Base-by-base conservation (phyloP, 2,113 vertebrate species). In the Entomyzon cyanotis region DNA sequence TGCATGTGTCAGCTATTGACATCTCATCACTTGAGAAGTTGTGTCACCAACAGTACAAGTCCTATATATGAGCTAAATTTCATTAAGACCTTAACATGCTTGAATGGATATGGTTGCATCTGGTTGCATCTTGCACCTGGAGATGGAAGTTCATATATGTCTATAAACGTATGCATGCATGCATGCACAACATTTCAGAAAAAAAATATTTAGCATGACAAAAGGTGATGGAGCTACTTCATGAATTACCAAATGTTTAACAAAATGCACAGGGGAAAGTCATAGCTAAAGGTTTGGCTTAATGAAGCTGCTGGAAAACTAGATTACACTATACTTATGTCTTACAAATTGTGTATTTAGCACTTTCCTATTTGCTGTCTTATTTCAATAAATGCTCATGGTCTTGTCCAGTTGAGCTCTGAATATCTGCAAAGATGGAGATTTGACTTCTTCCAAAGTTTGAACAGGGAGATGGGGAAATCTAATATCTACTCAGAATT, bases 381-480 rank as follows among this genome's bases (percentile, higher is more conserved):
- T 70, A 37, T 44, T n/a, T 73, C 39, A 80, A 59, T 58, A 89
- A 71, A 67, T 53, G 11, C 10, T 78, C 13, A 39, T 10, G 8
- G 28, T 37, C 30, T 67, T 46, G 15, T 44, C 25, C 4, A 67
- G 5, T 3, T 71, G 56, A 60, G 7, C 79, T 58, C n/a, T 82
- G 24, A 84, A 8, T 58, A 63, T 37, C 5, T 41, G 7, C 7
- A 41, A 41, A 70, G 25, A 50, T 13, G 14, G 27, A 75, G 47
- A 89, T 37, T 19, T 75, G 7, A 46, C 22, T 75, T 73, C 20
- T 78, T 91, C 17, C 33, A 69, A 63, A 50, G 4, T 5, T 5
- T 84, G 33, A 50, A 28, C 2, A 20, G 1, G 1, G 7, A 33
- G 33, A 23, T 2, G 8, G 2, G 3, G 1, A 83, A 89, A 62